phyloP scores from a whole-genome alignment of 2,113 vertebrate genomes.

The Myrmecobius fasciatus region DNA sequence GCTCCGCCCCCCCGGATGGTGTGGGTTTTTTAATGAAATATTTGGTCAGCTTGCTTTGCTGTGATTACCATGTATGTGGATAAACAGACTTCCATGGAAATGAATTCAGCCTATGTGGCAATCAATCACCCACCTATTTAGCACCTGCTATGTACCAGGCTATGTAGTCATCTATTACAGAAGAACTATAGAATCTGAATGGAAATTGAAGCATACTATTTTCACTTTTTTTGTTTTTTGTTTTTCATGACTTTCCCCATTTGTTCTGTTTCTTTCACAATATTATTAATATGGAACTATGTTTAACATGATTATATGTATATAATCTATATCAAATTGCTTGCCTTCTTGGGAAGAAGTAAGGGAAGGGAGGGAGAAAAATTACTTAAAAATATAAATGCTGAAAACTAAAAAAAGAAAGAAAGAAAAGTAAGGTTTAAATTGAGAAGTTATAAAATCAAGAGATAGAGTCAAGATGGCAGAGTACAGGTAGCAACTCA shows the following conservation, averaged over 20 bases:
- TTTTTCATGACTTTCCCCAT: too few species aligned
- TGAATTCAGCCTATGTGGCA: neutral
- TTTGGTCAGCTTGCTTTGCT: neutral
- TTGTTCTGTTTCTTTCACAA: too few species aligned
- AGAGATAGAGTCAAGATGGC: neutral
- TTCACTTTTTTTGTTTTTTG: too few species aligned
- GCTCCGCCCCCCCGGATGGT: too few species aligned
- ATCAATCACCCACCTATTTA: neutral
- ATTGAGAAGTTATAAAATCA: neutral
- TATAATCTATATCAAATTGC: too few species aligned
- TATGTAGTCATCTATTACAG: neutral
- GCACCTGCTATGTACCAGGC: neutral
- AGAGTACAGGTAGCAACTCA: neutral
- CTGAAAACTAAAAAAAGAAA: too few species aligned
- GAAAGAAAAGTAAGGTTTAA: neutral
- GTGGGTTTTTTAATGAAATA: neutral
- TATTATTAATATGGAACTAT: too few species aligned
- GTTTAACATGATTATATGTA: too few species aligned
- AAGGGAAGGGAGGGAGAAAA: too few species aligned
- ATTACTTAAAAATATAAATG: too few species aligned
- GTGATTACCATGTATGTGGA: neutral
- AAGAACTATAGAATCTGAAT: neutral
- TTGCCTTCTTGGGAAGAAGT: too few species aligned
- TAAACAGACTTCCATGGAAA: neutral
- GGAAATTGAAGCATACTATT: too few species aligned